Evolutionary conservation across 2,888 invertebrate genomes (phyloP).

Genomic region (Steromphala cineraria): DNA sequence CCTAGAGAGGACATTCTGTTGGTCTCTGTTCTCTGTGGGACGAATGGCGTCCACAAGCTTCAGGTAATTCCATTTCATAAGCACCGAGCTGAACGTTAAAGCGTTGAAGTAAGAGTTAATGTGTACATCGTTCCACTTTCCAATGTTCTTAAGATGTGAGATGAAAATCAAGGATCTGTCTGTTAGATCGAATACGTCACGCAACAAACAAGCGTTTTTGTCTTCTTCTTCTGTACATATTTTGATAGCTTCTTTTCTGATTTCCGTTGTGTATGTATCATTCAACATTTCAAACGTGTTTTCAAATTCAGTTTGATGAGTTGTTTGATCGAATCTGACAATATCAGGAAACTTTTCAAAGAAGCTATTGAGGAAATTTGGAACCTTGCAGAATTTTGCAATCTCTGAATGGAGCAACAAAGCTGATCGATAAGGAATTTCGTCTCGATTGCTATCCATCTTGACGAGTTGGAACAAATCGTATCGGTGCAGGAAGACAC

Average conservation of each 20-base stretch:
- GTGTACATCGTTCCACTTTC: neutral
- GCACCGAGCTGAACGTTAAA: neutral
- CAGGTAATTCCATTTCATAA: neutral
- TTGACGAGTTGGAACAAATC: neutral
- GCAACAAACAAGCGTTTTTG: neutral
- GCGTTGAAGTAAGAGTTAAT: neutral
- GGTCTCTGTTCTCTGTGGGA: neutral
- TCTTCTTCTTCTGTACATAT: neutral
- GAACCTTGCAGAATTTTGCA: neutral
- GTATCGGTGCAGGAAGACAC: neutral
- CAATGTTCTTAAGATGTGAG: neutral
- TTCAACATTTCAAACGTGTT: neutral
- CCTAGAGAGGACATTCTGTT: neutral
- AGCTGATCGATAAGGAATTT: neutral
- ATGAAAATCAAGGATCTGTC: neutral
- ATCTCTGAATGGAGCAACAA: neutral
- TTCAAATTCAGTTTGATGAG: neutral
- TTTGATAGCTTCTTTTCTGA: neutral
- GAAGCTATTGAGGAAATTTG: neutral
- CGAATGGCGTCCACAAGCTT: neutral
- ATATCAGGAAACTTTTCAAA: neutral
- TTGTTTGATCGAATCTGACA: neutral
- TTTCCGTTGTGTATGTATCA: neutral
- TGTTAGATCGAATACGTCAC: neutral
- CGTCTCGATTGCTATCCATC: neutral